Base-by-base conservation (phyloP, 2,797 vertebrate species). In the Silurus lanzhouensis region DNA sequence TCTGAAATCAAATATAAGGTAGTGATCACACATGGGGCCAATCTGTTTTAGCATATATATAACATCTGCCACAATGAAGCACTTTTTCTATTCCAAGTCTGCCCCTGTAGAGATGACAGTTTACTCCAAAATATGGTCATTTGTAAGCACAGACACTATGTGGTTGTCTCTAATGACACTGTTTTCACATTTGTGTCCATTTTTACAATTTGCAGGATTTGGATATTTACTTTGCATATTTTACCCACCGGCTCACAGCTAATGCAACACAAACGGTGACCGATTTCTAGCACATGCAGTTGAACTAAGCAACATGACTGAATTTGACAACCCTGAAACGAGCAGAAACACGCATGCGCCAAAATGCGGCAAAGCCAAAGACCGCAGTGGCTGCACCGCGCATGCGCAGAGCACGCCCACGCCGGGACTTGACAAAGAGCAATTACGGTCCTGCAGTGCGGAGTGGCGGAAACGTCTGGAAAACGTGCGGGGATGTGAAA, bases 261-360 rank as follows among this genome's bases (percentile, higher is more conserved):
- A 20, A 67, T 31, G 55, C 55, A 13, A 44, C 22, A 61, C 31
- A 79, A 77, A 31, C 57, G 52, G 66, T 61, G 55, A 61, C 27
- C 25, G 68, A 84, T 48, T 46, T 12, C 25, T 61, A 48, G 2
- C 55, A 80, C n/a, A 81, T n/a, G 44, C 84, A 25, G 67, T 1
- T 61, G 8, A 81, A 55, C 3, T 61, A 68, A 31, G 64, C 79
- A 68, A 44, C 60, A 57, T 61, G 19, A 20, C 22, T 74, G 67
- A 64, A 31, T 31, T 55, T 74, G 68, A 72, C 57, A 38, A n/a
- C 60, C 48, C 64, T 14, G 27, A 70, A 83, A 20, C 1, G 80
- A 57, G 31, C 89, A 86, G 93, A 92, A 92, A 89, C 76, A 82
- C 93, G 94, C 94, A 55, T 93, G 95, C 94, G 94, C 84, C 10